Conservation (phyloP, 2,888 invertebrate genomes). For the Acronicta psi region DNA sequence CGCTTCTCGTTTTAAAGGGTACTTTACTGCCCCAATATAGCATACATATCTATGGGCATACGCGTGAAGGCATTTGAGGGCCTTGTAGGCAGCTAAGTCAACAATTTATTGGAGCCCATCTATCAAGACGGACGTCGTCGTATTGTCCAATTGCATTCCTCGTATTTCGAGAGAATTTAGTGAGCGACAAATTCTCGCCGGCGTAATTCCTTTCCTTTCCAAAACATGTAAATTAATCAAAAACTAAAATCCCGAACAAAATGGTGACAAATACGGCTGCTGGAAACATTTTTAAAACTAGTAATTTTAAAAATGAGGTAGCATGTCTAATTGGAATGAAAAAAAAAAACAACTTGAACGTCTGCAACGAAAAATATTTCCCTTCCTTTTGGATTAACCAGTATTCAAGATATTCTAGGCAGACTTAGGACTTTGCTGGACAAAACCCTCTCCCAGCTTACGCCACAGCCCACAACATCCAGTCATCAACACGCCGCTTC, state of each 20-base stretch:
- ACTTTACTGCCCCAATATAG: conserved; percentile 41
- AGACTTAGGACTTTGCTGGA: no score
- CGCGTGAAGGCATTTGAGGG: conserved; percentile 60
- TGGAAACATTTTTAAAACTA: background rate
- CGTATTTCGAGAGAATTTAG: conserved; percentile 67
- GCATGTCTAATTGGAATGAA: no score
- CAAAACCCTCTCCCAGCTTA: no score
- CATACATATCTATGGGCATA: conserved; percentile 30
- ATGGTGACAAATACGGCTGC: background rate
- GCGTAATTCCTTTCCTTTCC: conserved; percentile 16
- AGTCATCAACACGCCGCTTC: no score
- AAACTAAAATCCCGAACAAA: background rate
- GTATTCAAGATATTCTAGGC: no score
- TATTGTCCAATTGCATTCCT: conserved; percentile 82
- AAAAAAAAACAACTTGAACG: no score
- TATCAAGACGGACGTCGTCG: conserved; percentile 73
- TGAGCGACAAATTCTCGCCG: conserved; percentile 57
- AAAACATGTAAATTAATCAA: conserved; percentile 2
- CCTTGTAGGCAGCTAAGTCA: conserved; percentile 66
- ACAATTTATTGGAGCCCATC: conserved; percentile 81
- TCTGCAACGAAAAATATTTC: no score
- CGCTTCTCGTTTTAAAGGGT: conserved; percentile 36
- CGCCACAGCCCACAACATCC: no score
- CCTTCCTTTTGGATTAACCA: no score
- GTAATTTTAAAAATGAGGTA: background rate